Percentiles rank a stretch among this genome's conserved stretches.
Conservation (phyloP, 1,140 invertebrate genomes). For the Maconellicoccus hirsutus region DNA sequence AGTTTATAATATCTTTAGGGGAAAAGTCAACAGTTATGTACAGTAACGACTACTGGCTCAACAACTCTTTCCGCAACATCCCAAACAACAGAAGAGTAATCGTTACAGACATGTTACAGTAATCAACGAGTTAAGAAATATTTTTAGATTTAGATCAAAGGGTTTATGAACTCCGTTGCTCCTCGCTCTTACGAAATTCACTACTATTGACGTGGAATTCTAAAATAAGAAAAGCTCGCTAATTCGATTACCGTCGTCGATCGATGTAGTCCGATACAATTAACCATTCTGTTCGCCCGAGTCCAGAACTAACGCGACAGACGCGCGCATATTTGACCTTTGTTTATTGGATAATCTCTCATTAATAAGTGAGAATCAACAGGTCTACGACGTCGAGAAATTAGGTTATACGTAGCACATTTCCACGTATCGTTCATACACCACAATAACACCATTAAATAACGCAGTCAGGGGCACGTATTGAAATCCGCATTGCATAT, state of each 20-base stretch:
- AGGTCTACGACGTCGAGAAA: background rate
- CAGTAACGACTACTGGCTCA: background rate
- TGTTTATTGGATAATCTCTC: background rate
- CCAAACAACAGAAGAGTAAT: background rate
- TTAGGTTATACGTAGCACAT: background rate
- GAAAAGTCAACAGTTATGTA: background rate
- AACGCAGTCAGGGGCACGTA: background rate
- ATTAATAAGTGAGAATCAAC: background rate
- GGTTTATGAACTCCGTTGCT: background rate
- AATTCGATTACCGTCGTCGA: too few species aligned
- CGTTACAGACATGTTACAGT: background rate
- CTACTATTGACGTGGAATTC: too few species aligned
- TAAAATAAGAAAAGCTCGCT: too few species aligned
- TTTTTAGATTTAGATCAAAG: background rate
- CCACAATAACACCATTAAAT: background rate
- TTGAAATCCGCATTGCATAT: background rate
- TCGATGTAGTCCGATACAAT: too few species aligned
- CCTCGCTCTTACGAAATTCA: too few species aligned
- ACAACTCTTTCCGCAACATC: background rate
- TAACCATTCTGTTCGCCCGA: too few species aligned
- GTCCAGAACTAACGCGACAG: background rate
- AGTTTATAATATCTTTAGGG: background rate
- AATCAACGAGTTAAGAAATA: background rate
- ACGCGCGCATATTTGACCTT: background rate
- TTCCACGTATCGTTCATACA: background rate